Evolutionary conservation across 2,888 invertebrate species (phyloP).

Genomic region (Tipula lateralis): DNA sequence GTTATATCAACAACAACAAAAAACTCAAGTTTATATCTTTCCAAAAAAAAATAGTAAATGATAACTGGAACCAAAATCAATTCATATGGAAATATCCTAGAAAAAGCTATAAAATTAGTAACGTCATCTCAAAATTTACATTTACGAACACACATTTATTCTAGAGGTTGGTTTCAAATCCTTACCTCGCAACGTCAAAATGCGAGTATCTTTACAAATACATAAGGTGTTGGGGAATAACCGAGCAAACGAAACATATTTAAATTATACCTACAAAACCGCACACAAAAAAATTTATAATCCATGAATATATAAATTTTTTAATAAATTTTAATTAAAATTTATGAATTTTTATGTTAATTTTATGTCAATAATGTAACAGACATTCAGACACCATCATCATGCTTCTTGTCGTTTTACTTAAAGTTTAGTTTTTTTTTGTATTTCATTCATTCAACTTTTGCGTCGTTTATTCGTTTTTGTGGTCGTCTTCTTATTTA

Average conservation of each 20-base stretch:
- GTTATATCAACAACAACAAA: too few species aligned
- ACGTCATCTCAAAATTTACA: background rate
- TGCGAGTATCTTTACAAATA: background rate
- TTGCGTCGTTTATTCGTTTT: background rate
- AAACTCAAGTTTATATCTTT: too few species aligned
- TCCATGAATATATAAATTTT: background rate
- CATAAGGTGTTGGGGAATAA: too few species aligned
- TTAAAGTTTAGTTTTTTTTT: background rate
- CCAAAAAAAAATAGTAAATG: background rate
- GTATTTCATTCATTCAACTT: constrained; percentile 20
- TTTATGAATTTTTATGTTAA: background rate
- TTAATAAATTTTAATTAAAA: background rate
- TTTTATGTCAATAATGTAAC: constrained; percentile 11
- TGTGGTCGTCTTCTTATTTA: background rate
- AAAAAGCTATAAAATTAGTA: background rate
- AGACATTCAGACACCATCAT: constrained; percentile 15
- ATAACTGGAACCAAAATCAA: background rate
- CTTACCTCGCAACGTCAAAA: background rate
- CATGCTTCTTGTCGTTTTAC: background rate
- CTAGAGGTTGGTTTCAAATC: background rate
- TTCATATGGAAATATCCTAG: background rate
- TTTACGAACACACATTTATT: background rate
- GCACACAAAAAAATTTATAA: background rate
- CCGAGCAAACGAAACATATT: background rate
- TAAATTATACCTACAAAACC: background rate